Conservation (phyloP, 2,888 invertebrate species). For the Latrodectus hesperus region DNA sequence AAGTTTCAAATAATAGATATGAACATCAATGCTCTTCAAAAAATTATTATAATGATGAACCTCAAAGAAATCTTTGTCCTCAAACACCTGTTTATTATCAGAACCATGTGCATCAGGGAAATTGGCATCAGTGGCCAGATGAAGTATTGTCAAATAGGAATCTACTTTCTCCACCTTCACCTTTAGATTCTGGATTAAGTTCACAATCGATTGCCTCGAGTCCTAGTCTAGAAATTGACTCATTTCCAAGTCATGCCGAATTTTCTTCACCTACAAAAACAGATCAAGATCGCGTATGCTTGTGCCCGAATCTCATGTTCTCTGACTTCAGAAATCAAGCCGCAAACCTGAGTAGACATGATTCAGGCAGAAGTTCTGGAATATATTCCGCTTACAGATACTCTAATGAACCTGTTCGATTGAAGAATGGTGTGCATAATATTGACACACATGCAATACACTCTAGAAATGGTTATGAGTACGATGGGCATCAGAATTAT, state of each 20-base stretch:
- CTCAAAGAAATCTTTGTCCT: not conserved
- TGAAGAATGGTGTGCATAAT: not conserved
- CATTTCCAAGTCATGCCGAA: not conserved
- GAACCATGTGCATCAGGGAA: slow-evolving; percentile 24
- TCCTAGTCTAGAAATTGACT: slow-evolving; percentile 65
- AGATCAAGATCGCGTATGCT: slow-evolving; percentile 5
- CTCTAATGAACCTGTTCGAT: not conserved
- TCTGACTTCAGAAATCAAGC: not conserved
- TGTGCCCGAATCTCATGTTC: slow-evolving; percentile 15
- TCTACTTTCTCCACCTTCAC: slow-evolving; percentile 57
- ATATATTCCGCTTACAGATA: not conserved
- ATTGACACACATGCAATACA: not conserved
- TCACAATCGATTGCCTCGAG: slow-evolving; percentile 68
- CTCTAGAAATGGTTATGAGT: slow-evolving; percentile 11
- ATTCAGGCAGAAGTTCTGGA: slow-evolving; percentile 46
- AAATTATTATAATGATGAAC: slow-evolving; percentile 8
- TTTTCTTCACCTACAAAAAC: not conserved
- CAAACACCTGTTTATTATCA: slow-evolving; percentile 4
- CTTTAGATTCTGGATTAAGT: slow-evolving; percentile 67
- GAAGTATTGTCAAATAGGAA: not conserved
- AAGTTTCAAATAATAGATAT: slow-evolving; percentile 3
- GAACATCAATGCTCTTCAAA: not conserved
- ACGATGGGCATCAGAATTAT: not conserved
- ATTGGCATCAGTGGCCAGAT: slow-evolving; percentile 51
- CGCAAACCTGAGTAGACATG: not conserved